Conservation (phyloP, 1,140 invertebrate genomes). For the Drosophila arizonae region DNA sequence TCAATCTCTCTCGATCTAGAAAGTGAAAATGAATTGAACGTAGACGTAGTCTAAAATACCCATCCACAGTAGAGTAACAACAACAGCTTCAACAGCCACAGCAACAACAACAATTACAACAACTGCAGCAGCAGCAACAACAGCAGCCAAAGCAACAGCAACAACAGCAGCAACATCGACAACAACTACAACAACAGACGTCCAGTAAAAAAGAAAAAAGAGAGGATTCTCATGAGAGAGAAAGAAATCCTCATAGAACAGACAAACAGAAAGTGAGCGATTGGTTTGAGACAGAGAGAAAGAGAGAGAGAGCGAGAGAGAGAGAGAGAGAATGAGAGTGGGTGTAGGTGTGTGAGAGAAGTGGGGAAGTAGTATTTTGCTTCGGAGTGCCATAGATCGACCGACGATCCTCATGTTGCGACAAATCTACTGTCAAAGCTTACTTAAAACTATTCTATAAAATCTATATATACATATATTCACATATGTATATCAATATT, state of each 20-base stretch:
- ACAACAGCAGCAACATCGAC: not conserved
- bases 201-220: not conserved
- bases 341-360: constrained; percentile 8
- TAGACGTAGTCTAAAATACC: constrained; percentile 76
- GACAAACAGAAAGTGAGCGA: constrained; percentile 15
- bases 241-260: not conserved
- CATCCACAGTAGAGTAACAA: constrained; percentile 63
- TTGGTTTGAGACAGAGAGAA: not conserved
- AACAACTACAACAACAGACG: not conserved
- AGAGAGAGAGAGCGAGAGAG: constrained; percentile 3
- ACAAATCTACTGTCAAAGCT: constrained; percentile 15
- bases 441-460: constrained; percentile 49
- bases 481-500: constrained; percentile 17
- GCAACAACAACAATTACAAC: constrained; percentile 29
- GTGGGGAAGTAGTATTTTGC: constrained; percentile 5
- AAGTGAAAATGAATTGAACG: constrained; percentile 77
- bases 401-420: constrained; percentile 12
- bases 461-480: not conserved
- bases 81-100: constrained; percentile 42
- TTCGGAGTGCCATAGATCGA: constrained; percentile 60
- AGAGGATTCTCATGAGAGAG: not conserved
- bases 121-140: constrained; percentile 8
- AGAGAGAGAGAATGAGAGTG: not conserved
- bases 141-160: constrained; percentile 16
- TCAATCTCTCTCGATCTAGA: constrained; percentile 79